Percentiles rank a stretch among this genome's conserved stretches.
phyloP scores from a whole-genome alignment of 1,140 invertebrate species.

The Eumeta japonica region DNA sequence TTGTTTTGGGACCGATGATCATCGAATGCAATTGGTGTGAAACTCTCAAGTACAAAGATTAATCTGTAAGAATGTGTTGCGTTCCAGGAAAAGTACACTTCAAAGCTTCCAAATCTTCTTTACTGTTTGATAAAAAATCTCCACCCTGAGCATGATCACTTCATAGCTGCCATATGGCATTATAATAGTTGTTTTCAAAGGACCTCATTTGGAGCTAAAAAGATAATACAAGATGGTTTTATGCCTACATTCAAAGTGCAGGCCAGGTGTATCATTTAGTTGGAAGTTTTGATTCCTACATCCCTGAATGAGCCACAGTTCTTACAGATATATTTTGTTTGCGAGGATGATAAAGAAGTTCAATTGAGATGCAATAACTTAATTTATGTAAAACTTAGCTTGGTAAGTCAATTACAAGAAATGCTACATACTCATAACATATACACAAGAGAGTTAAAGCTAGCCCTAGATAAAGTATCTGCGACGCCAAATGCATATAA shows the following conservation, averaged over 20 bases:
- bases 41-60: too few species aligned
- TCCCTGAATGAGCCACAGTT: slow-evolving; percentile 12
- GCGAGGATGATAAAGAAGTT: slow-evolving; percentile 13
- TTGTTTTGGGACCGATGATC: too few species aligned
- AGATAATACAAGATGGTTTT: slow-evolving; percentile 8
- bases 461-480: slow-evolving; percentile 24
- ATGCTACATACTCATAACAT: slow-evolving; percentile 12
- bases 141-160: too few species aligned
- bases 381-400: slow-evolving; percentile 18
- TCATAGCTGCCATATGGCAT: too few species aligned
- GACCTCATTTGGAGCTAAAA: slow-evolving; percentile 17
- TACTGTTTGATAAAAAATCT: too few species aligned
- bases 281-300: slow-evolving; percentile 15
- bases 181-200: slow-evolving; percentile 18
- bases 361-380: slow-evolving; percentile 15
- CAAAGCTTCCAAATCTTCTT: too few species aligned
- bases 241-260: slow-evolving; percentile 12
- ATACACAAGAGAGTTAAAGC: slow-evolving; percentile 21
- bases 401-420: slow-evolving; percentile 18
- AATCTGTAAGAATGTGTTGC: too few species aligned
- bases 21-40: too few species aligned
- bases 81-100: too few species aligned
- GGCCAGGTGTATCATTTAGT: slow-evolving; percentile 11
- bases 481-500: slow-evolving; percentile 22
- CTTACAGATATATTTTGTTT: slow-evolving; percentile 16